phyloP scores from a whole-genome alignment of 2,797 vertebrate genomes.

The Halcyon badia region DNA sequence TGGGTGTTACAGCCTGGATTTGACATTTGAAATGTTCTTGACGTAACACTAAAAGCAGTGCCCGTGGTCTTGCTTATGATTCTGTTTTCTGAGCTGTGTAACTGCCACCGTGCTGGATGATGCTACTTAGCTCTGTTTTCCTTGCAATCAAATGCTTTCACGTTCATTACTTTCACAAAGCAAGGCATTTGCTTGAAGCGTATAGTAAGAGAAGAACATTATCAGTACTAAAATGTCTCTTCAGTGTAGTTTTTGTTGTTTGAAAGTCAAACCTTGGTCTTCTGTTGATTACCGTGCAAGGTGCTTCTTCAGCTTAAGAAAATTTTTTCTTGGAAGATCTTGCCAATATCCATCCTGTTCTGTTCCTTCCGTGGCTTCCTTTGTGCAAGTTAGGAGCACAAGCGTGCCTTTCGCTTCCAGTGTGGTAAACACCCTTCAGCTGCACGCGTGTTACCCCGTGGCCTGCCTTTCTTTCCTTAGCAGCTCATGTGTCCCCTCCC shows the following conservation, averaged over 20 bases:
- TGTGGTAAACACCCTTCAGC: not conserved
- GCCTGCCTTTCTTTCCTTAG: not conserved
- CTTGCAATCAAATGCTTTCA: not conserved
- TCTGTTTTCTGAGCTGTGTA: not conserved
- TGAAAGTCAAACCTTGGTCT: not conserved
- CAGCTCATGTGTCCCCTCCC: not conserved
- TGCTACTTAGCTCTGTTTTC: not conserved
- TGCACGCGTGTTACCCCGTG: rapidly evolving
- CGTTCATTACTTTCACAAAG: not conserved
- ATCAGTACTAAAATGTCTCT: not conserved
- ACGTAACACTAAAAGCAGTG: not conserved
- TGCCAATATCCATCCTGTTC: not conserved
- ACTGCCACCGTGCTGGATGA: rapidly evolving
- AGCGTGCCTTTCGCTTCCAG: not conserved
- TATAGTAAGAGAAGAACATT: not conserved
- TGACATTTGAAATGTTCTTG: not conserved
- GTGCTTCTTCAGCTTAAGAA: not conserved
- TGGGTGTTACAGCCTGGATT: constrained; percentile 4
- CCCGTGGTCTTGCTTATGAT: not conserved
- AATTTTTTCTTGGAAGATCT: not conserved
- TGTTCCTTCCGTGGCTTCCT: not conserved
- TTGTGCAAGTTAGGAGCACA: not conserved
- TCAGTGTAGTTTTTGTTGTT: not conserved
- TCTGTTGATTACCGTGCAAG: not conserved
- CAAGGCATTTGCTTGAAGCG: not conserved